These are phyloP conservation scores for Dynastes maya DNA, from an alignment of 2,888 invertebrate genomes.

Conservation along the genomic window DNA sequence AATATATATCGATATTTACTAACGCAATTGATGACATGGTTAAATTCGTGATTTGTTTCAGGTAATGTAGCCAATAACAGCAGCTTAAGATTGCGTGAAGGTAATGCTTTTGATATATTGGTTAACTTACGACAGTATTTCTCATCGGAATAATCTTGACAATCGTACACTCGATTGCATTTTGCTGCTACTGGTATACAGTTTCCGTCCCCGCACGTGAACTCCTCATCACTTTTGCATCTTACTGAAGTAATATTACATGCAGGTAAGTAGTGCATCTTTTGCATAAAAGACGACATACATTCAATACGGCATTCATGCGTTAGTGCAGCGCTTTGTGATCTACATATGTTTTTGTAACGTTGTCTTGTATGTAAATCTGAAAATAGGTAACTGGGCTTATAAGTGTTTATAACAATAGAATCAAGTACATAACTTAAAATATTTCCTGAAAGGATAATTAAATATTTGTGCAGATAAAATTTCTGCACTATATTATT, in stretches of 20 bases:
- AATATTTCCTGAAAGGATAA: no score
- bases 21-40: no score
- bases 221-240: constrained; percentile 66
- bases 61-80: background rate
- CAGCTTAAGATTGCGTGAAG: background rate
- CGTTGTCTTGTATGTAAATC: background rate
- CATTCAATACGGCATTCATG: background rate
- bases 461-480: no score
- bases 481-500: no score
- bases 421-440: no score
- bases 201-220: constrained; percentile 82
- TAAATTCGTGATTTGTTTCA: background rate
- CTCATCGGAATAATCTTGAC: constrained; percentile 78
- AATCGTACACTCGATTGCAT: constrained; percentile 84
- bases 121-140: constrained; percentile 80
- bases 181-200: constrained; percentile 80
- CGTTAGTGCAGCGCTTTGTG: constrained; percentile 15
- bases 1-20: no score
- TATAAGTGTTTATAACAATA: no score
- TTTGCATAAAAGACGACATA: constrained; percentile 9
- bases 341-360: constrained; percentile 23
- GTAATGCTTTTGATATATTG: constrained; percentile 28
- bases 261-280: constrained; percentile 40
- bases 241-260: constrained; percentile 53
- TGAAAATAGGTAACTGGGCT: background rate